Evolutionary conservation across 2,797 vertebrate species (phyloP).

Genomic region (Diplodus sargus): DNA sequence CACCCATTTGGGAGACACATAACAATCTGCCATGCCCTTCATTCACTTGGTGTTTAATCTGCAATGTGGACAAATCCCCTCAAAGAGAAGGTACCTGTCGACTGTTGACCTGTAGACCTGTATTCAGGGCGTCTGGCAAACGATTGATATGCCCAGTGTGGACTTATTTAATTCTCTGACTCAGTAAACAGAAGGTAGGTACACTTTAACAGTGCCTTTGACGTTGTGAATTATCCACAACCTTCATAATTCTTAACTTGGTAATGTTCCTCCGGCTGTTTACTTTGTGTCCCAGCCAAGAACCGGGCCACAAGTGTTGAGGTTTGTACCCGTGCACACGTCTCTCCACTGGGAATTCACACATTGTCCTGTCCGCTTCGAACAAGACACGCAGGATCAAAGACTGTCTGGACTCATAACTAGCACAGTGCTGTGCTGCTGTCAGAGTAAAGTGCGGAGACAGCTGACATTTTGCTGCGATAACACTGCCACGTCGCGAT

Average conservation of each 20-base stretch:
- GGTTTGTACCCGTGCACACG: constrained; percentile 25
- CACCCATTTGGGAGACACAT: too few relatives aligned
- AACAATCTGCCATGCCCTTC: too few relatives aligned
- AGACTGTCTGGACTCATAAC: constrained; percentile 58
- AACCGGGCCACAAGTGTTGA: constrained; percentile 38
- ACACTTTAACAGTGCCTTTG: constrained; percentile 48
- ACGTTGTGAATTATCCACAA: constrained; percentile 50
- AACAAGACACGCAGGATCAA: constrained; percentile 58
- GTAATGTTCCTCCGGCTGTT: constrained; percentile 55
- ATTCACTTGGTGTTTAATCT: constrained; percentile 3
- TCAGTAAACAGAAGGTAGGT: constrained; percentile 20
- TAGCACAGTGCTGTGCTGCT: background rate
- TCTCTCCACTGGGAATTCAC: constrained; percentile 49
- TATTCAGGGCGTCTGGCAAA: constrained; percentile 53
- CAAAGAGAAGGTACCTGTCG: background rate
- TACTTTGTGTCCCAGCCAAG: constrained; percentile 50
- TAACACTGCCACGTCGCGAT: constrained; percentile 45
- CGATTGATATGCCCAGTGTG: constrained; percentile 32
- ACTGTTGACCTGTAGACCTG: background rate
- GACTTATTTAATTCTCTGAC: constrained; percentile 32
- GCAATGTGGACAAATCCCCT: background rate
- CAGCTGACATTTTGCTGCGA: constrained; percentile 47
- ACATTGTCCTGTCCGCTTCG: constrained; percentile 45
- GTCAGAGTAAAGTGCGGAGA: constrained; percentile 36
- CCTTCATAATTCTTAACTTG: constrained; percentile 49